Conservation (phyloP, 2,113 vertebrate species). For the Genyomyrus donnyi region DNA sequence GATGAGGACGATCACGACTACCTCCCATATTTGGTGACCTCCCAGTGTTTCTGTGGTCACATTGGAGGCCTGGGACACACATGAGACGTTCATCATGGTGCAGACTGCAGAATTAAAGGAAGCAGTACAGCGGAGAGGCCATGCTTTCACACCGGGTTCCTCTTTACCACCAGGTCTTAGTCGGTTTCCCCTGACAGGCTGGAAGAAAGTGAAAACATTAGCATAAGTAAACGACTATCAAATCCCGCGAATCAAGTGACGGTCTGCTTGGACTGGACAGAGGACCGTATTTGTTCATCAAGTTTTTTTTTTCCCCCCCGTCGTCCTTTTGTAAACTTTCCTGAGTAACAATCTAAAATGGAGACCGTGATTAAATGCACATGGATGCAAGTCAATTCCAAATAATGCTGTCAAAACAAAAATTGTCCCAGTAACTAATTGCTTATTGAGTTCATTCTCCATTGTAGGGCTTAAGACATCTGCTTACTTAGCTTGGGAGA, state of each 20-base stretch:
- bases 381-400: neutral
- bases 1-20: conserved; percentile 58
- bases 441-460: neutral
- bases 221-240: neutral
- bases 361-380: neutral
- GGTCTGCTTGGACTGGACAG: neutral
- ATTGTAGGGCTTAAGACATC: neutral
- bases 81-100: conserved; percentile 52
- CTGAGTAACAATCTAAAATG: neutral
- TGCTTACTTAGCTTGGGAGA: neutral
- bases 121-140: conserved; percentile 13
- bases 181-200: neutral
- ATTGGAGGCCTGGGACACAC: conserved; percentile 42
- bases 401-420: neutral
- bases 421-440: neutral
- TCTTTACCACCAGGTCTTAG: neutral
- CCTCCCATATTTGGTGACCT: conserved; percentile 53
- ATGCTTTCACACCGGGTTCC: neutral
- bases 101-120: neutral
- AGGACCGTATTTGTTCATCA: neutral
- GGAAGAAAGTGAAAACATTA: neutral
- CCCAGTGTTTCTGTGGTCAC: conserved; percentile 40
- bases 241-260: neutral
- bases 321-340: neutral
- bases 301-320: neutral